These are phyloP conservation scores for Rotaria socialis DNA, from an alignment of 2,888 invertebrate genomes.

Conservation along the genomic window DNA sequence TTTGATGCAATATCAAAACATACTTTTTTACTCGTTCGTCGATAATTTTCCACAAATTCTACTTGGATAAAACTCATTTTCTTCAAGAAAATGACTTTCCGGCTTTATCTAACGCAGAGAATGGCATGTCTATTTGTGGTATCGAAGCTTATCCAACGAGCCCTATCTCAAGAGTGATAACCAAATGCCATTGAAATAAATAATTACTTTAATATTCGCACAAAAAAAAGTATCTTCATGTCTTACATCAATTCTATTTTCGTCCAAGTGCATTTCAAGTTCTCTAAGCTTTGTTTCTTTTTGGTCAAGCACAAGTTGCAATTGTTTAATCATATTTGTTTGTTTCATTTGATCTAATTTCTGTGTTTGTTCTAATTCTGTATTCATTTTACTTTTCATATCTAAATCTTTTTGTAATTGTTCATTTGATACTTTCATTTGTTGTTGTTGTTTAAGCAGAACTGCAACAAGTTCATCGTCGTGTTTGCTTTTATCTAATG, in stretches of 20 bases:
- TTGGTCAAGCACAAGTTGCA: not conserved
- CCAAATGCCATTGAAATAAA: not conserved
- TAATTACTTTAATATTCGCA: too few species aligned
- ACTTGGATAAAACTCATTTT: too few species aligned
- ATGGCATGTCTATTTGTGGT: too few species aligned
- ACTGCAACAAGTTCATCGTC: slow-evolving; percentile 59
- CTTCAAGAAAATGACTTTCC: too few species aligned
- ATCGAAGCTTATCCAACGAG: too few species aligned
- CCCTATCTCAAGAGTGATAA: too few species aligned
- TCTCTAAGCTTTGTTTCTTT: slow-evolving; percentile 2
- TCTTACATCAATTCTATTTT: slow-evolving; percentile 23
- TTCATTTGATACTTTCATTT: not conserved
- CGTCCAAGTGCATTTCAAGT: slow-evolving; percentile 17
- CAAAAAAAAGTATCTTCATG: not conserved
- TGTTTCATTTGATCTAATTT: slow-evolving; percentile 52
- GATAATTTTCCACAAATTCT: too few species aligned
- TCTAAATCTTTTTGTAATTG: not conserved
- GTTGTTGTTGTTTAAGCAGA: slow-evolving; percentile 50
- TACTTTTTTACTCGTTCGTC: too few species aligned
- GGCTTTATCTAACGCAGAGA: too few species aligned
- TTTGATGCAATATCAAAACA: too few species aligned
- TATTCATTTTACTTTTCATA: not conserved
- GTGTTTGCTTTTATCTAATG: slow-evolving; percentile 58
- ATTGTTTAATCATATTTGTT: slow-evolving; percentile 25
- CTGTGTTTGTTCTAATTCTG: slow-evolving; percentile 51